These are phyloP conservation scores for Aix galericulata DNA, from an alignment of 2,113 vertebrate genomes.

Conservation along the genomic window DNA sequence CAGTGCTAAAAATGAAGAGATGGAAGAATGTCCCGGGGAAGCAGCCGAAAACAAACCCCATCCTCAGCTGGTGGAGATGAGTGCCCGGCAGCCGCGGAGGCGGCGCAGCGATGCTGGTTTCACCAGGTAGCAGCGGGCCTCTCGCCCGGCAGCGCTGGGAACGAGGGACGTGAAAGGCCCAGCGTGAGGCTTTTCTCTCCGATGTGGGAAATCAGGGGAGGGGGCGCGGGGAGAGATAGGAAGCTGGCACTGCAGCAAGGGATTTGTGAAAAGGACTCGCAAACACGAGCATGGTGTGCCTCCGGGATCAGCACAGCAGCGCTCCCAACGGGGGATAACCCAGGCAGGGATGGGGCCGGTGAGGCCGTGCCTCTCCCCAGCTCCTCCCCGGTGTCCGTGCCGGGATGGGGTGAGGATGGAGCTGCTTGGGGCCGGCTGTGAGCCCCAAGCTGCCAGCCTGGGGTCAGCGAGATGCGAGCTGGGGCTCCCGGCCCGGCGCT, in stretches of 20 bases:
- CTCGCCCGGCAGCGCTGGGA: background rate
- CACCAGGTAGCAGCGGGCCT: background rate
- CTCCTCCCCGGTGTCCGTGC: background rate
- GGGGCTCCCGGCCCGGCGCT: background rate
- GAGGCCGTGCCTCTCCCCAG: background rate
- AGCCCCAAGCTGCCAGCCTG: background rate
- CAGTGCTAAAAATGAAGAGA: conserved; percentile 53
- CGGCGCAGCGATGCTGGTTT: fast-evolving
- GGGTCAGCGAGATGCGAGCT: background rate
- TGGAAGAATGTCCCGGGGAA: conserved; percentile 47
- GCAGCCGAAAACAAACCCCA: background rate
- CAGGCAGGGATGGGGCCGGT: background rate
- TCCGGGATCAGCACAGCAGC: background rate
- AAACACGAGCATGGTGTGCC: background rate
- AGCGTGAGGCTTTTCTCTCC: conserved; percentile 20
- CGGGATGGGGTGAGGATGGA: background rate
- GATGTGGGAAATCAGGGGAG: conserved; percentile 18
- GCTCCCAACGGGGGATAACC: background rate
- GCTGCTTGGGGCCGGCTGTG: fast-evolving
- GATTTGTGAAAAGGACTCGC: background rate
- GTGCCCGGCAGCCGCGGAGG: background rate
- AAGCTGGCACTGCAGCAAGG: background rate
- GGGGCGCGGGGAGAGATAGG: conserved; percentile 1
- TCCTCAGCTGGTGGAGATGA: background rate
- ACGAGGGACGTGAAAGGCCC: background rate